Base-by-base conservation (phyloP, 1,140 invertebrate species). In the Monomorium pharaonis region DNA sequence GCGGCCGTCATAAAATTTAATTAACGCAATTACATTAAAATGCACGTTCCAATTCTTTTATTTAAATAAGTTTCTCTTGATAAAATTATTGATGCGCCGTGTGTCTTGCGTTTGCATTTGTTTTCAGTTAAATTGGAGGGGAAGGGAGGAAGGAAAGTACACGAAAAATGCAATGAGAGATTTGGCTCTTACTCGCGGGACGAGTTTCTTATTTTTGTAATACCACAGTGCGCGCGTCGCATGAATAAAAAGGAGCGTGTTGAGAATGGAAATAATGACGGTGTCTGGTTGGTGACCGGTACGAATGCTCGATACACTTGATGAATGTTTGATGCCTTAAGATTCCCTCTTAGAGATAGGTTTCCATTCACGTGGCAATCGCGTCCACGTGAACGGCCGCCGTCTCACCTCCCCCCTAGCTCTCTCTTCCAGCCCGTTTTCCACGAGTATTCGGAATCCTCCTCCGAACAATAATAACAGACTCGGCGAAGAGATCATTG, bases 291-390 rank as follows among this genome's bases (percentile, higher is more conserved):
- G 42, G 18, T 85, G 86, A 90, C 44, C 70, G 56, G 14, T 54
- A 88, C 78, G 78, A 90, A 87, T 67, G 70, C 51, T 47, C 49
- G 76, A 51, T 63, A 37, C 10, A 63, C 30, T 83, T 86, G 88
- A 92, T 85, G 89, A 92, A 92, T 92, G 90, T 84, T 87, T 78
- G 86, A 92, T 89, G 86, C 74, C 77, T 90, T 77, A 62, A 78
- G 86, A 92, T 91, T 89, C n/a, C n/a, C n/a, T 70, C 54, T 85
- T 54, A 18, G 37, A 62, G 69, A 70, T 84, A 63, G 47, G 14
- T 30, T 86, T 60, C 60, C 54, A 49, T 62, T 75, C 63, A 70
- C 85, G 54, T 87, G 85, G 49, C 85, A 86, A 51, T 86, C 30
- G 42, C 86, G 81, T 86, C 77, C 70, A 86, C 70, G 76, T 62